Base-by-base conservation (phyloP, 92 coral and sea anemone genomes). In the Actinostola sp. region DNA sequence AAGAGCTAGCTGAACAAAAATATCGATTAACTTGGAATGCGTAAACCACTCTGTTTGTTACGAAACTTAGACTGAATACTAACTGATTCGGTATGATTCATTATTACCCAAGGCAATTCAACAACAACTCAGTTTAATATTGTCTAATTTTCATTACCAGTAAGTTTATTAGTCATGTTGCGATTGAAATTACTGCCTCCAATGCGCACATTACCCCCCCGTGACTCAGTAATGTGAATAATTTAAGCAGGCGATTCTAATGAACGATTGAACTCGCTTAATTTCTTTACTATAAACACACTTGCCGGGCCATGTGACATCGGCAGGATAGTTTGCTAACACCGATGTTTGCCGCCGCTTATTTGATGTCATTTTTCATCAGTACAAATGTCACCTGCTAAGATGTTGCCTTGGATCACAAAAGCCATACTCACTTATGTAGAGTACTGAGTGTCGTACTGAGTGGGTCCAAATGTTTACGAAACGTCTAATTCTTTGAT, bases 101-200 rank as follows among this genome's bases (percentile, higher is more conserved):
- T n/a, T n/a, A n/a, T n/a, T n/a, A n/a, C n/a, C n/a, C n/a, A n/a
- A n/a, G n/a, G n/a, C n/a, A n/a, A n/a, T n/a, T n/a, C n/a, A n/a
- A 13, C 27, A 7, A 6, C 3, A 54, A 54, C 28, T 16, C 32
- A 57, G 39, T 57, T 53, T 57, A 57, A 57, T 57, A 21, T 27
- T 13, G n/a, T 2, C 63, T n/a, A 57, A 57, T 57, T 57, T 11
- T n/a, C 21, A 57, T 27, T 27, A 57, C 36, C 39, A 28, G 39
- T 4, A 30, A 57, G 49, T 34, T 50, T 50, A 68, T 68, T 68
- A 68, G 39, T 71, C 77, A 58, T 55, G 77, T 55, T 41, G 77
- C 16, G 77, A 24, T 29, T 53, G 43, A 71, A 38, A 71, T 71
- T 32, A 71, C 57, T 38, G 16, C 52, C 32, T 70, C 64, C n/a